These are phyloP conservation scores for Fulmarus glacialis DNA, from an alignment of 2,113 vertebrate species.

Conservation along the genomic window DNA sequence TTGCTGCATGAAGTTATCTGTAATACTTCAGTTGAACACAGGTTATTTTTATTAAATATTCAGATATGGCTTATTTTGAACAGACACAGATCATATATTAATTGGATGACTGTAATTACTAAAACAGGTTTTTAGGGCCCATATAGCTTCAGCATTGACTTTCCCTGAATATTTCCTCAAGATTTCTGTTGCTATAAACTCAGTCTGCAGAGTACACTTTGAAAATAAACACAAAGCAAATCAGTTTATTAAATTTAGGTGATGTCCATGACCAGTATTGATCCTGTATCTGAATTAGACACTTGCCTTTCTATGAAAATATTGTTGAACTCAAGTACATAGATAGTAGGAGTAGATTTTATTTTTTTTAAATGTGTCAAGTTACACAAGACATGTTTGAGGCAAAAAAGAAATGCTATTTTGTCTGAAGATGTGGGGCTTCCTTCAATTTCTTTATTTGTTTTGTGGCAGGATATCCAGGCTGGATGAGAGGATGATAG, in stretches of 20 bases:
- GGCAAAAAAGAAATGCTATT: background rate
- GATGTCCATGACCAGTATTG: background rate
- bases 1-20: background rate
- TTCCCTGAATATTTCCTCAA: background rate
- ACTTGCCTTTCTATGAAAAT: background rate
- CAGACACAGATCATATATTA: background rate
- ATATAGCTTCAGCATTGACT: background rate
- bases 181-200: background rate
- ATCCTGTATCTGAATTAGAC: background rate
- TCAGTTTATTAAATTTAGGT: background rate
- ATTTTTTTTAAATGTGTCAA: background rate
- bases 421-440: background rate
- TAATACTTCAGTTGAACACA: background rate
- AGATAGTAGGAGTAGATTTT: background rate
- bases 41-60: background rate
- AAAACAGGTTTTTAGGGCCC: background rate
- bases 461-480: background rate
- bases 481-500: background rate
- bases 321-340: background rate
- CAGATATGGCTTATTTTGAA: background rate
- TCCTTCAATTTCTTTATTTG: background rate
- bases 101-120: background rate
- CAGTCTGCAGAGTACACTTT: background rate
- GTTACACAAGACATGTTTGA: background rate
- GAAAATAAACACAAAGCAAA: background rate